Conservation (phyloP, 1,140 invertebrate species). For the Lasioglossum albipes region DNA sequence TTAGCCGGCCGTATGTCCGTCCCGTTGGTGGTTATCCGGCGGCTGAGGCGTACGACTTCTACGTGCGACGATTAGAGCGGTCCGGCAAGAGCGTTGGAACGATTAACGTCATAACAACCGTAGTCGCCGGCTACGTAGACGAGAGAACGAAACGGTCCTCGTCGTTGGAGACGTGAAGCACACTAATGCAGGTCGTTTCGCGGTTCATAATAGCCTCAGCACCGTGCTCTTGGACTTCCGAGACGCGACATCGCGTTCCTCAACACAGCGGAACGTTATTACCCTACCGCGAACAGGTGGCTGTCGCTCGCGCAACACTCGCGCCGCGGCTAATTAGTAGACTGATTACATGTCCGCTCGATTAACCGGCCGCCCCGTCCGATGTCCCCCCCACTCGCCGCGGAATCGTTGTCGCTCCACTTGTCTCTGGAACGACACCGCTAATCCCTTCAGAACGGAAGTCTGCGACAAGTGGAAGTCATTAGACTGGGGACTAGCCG, state of each 20-base stretch:
- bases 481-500: not conserved
- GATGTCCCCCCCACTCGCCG: not conserved
- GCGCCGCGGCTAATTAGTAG: constrained; percentile 45
- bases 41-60: constrained; percentile 13
- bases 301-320: constrained; percentile 33
- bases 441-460: not conserved
- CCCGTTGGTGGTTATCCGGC: constrained; percentile 29
- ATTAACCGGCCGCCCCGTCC: constrained; percentile 7
- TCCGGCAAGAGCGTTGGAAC: constrained; percentile 30
- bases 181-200: constrained; percentile 38
- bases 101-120: constrained; percentile 43
- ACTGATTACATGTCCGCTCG: constrained; percentile 41
- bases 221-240: constrained; percentile 23
- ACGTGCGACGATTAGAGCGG: constrained; percentile 53
- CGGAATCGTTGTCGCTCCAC: not conserved
- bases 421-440: constrained; percentile 1
- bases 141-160: constrained; percentile 26
- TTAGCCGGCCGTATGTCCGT: not conserved
- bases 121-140: not conserved
- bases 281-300: constrained; percentile 36
- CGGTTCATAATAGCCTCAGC: constrained; percentile 23
- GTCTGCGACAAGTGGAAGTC: not conserved
- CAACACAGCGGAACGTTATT: constrained; percentile 17
- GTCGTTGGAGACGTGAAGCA: not conserved
- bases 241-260: constrained; percentile 26